Evolutionary conservation across 2,113 vertebrate genomes (phyloP), one percentile per base, ranked within the genome.

Genomic region (Chitala chitala): DNA sequence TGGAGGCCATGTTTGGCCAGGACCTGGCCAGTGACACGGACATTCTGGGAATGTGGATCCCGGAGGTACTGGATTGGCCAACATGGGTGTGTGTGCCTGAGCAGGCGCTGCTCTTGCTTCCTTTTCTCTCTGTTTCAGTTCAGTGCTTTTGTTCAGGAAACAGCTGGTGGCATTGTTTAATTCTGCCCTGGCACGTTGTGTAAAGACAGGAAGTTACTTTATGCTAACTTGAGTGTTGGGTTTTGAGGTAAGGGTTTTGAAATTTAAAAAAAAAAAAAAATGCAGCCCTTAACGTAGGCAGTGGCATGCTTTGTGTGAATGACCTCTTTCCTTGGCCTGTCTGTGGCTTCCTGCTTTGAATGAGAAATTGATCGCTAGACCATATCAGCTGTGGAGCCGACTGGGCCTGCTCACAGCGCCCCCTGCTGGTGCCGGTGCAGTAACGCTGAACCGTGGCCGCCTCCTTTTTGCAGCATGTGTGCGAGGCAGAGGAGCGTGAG

Each of bases 31-130:
- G 90, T 69, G 97, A 98, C 90, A 95, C 93, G 66, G 97, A 99
- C 93, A 98, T 98, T 94, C 95, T 99, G 94, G 97, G 97, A 96
- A 99, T 98, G 96, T 99, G 97, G 96, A 98, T 99, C 94, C 97
- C 97, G 89, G 97, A 99, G 97, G 97, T 99, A 99, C 79, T 99
- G 94, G 97, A 99, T 86, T 99, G 96, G 97, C 97, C 97, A 92
- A 98, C 96, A 91, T 99, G 97, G 97, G 97, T 99, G 97, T 98
- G 96, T 98, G 94, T 96, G 95, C 93, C 79, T 85, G 93, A 93
- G 94, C 92, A 85, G 86, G 86, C 85, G 92, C 91, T 92, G 92
- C 91, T 92, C 85, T 87, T 84, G 87, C 89, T 88, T 72, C 1
- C 82, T 79, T 87, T 80, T 75, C 86, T 83, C 83, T 85, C 78